phyloP scores from a whole-genome alignment of 2,797 vertebrate species.

The Florisuga fusca region DNA sequence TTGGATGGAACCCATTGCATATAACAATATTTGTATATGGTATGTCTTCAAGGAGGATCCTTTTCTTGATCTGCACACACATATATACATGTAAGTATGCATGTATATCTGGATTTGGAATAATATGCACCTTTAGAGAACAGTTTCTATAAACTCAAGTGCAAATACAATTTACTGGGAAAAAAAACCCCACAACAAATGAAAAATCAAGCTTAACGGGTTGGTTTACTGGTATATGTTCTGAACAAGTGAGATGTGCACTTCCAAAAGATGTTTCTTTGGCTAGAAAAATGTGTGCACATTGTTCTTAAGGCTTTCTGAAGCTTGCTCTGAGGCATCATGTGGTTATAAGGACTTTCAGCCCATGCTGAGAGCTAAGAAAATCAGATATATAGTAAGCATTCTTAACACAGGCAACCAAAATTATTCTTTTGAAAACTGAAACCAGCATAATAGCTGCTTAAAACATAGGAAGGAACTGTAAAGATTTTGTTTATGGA shows the following conservation, averaged over 20 bases:
- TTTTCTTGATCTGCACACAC: neutral
- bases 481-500: neutral
- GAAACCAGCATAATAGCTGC: neutral
- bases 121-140: neutral
- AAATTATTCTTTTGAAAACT: neutral
- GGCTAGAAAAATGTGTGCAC: neutral
- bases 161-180: neutral
- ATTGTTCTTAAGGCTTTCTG: neutral
- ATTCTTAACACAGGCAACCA: neutral
- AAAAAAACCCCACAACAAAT: too few relatives aligned
- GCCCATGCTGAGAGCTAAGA: neutral
- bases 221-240: neutral
- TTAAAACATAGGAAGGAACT: constrained; percentile 13
- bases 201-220: neutral
- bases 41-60: neutral
- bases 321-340: neutral
- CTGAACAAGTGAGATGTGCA: neutral
- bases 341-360: neutral
- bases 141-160: neutral
- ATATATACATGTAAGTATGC: neutral
- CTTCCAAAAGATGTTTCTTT: neutral
- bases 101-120: neutral
- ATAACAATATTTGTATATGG: neutral
- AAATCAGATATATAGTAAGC: neutral
- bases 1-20: neutral